Evolutionary conservation across 2,888 invertebrate genomes (phyloP).

Genomic region (Acronicta alni): DNA sequence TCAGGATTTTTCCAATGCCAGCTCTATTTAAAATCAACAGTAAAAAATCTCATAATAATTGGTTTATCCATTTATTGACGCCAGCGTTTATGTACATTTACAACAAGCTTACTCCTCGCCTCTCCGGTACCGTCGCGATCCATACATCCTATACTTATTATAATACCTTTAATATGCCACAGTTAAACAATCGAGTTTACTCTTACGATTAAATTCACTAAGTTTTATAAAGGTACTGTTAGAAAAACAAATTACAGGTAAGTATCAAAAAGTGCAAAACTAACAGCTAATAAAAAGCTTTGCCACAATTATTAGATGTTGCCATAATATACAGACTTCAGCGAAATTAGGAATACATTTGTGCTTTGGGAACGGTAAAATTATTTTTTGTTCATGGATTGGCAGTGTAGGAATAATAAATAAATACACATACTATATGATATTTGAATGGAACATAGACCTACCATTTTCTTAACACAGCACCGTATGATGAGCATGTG

Average conservation of each 20-base stretch:
- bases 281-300: conserved; percentile 20
- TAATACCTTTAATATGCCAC: conserved; percentile 53
- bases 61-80: conserved; percentile 76
- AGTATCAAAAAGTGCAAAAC: conserved; percentile 41
- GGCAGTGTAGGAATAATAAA: conserved; percentile 38
- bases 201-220: conserved; percentile 39
- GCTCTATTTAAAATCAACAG: conserved; percentile 17
- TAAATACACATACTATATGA: conserved; percentile 3
- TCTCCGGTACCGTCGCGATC: conserved; percentile 19
- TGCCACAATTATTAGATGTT: conserved; percentile 10
- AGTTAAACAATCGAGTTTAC: conserved; percentile 48
- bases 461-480: conserved; percentile 48
- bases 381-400: conserved; percentile 5
- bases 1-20: not conserved
- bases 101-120: conserved; percentile 66
- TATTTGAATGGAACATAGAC: conserved; percentile 32
- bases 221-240: conserved; percentile 33
- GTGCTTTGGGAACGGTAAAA: conserved; percentile 8
- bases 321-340: conserved; percentile 4
- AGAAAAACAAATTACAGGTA: conserved; percentile 24
- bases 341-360: conserved; percentile 12
- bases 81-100: conserved; percentile 74
- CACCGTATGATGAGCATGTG: conserved; percentile 50
- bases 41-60: conserved; percentile 51
- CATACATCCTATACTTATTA: conserved; percentile 35